Evolutionary conservation across 2,113 vertebrate genomes (phyloP), one percentile per base, ranked within the genome.

Genomic region (Tichodroma muraria): DNA sequence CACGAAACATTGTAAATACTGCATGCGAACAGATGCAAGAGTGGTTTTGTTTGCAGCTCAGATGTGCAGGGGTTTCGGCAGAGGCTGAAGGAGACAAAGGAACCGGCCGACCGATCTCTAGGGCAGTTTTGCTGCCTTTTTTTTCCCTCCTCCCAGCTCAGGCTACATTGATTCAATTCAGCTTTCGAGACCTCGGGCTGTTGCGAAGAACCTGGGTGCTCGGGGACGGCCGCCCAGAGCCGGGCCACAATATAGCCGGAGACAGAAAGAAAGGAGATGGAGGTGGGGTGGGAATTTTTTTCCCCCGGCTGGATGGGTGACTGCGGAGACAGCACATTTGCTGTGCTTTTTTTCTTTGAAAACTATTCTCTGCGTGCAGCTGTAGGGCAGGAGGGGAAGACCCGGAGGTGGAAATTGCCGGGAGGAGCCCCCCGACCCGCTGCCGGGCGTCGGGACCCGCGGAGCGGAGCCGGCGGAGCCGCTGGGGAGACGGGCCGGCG

Each of bases 21-120:
- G 95, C 92, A 83, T 82, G 88, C 72, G 96, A 97, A 97, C 98
- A 99, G 98, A 98, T 98, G 98, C 97, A 97, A 97, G 97, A 96
- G 91, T 87, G 97, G 94, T 66, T 92, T 98, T 98, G 96, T 98
- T 97, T 97, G 95, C 90, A 80, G 89, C 82, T 95, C 93, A 89
- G 89, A 94, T 88, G 94, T 91, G 95, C 72, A 80, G 65, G 66
- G 94, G 88, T 95, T 96, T 96, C 92, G 93, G 95, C 95, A 93
- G 96, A 79, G 96, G 82, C 88, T 63, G 52, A 97, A 90, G 86
- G 94, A 98, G 97, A 99, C 99, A 99, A 99, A 99, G 98, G 98
- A 98, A 93, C 96, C 96, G 94, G 96, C 98, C 97, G 97, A 98
- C 98, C 97, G 97, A 98, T 97, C 97, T 98, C 93, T 84, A 95